Percentiles rank a stretch among this genome's conserved stretches.
Conservation (phyloP, 2,888 invertebrate species). For the Drosophila silvestris region DNA sequence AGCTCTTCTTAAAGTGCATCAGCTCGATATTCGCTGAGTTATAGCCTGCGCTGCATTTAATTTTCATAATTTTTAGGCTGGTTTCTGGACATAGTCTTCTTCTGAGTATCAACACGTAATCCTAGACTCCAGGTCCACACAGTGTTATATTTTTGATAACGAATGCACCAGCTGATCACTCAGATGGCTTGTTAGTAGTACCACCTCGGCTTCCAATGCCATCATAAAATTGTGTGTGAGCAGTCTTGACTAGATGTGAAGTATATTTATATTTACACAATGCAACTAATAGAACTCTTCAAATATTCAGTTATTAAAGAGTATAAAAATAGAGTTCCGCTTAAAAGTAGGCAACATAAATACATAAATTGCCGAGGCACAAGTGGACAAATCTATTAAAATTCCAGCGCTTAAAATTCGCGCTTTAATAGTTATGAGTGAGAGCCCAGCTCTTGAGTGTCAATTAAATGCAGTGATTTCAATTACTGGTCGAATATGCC, state of each 20-base stretch:
- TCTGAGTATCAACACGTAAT: not conserved
- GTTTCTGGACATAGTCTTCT: not conserved
- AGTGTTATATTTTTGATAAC: too few relatives aligned
- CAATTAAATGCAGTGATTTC: conserved; percentile 34
- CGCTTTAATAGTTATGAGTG: conserved; percentile 14
- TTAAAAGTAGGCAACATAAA: not conserved
- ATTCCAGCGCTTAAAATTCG: not conserved
- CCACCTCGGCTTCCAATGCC: accelerated
- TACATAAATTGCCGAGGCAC: not conserved
- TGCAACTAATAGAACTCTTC: not conserved
- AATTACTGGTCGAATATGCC: conserved; percentile 2
- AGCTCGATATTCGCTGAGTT: not conserved
- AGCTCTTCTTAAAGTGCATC: not conserved
- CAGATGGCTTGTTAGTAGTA: not conserved
- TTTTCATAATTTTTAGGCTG: not conserved
- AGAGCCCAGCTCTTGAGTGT: not conserved
- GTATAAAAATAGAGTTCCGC: not conserved
- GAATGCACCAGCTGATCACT: too few relatives aligned
- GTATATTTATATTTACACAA: not conserved
- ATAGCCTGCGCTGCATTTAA: too few relatives aligned
- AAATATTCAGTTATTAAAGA: not conserved
- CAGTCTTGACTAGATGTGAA: not conserved
- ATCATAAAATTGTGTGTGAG: not conserved
- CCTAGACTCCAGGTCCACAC: too few relatives aligned
- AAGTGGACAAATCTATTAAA: not conserved